Base-by-base conservation (phyloP, 1,140 invertebrate species). In the Pteromalus puparum region DNA sequence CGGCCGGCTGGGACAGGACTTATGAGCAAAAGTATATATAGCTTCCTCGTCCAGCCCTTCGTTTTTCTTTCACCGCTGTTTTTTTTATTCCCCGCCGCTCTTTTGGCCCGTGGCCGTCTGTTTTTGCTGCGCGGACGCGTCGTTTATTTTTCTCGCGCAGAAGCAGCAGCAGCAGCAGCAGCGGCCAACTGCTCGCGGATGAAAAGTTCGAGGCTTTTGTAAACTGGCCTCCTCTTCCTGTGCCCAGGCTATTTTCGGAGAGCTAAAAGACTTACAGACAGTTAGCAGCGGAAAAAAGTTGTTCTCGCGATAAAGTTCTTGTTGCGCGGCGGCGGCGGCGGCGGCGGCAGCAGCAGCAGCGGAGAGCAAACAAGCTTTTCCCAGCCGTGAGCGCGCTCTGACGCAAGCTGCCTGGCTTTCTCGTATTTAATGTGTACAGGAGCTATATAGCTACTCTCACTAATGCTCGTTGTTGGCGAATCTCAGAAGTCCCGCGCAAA, bases 191-290 rank as follows among this genome's bases (percentile, higher is more conserved):
- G 53, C 38, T 5, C 38, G 6, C 38, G 38, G 28, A 80, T 74
- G 68, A 80, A 84, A 75, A 84, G 76, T 84, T 74, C 61, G 30
- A 84, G 38, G 70, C 68, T 84, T 80, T 74, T 84, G 34, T 80
- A 74, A 84, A 80, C 83, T 75, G 28, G 77, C 15, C 79, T 84
- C 74, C 70, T 75, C 38, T 42, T 9, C 38, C 38, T 9, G 10
- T 48, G 7, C 7, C 21, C 67, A 84, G 80, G 77, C 76, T 84
- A 80, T 84, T 79, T 84, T 67, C 38, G 53, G 48, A 65, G 34
- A 65, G 34, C 53, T 84, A 75, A 83, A 73, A 78, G 82, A 84
- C 77, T 80, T 84, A 80, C 75, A 38, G 12, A 75, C 34, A 75
- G 67, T 74, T 75, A 70, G 13, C 24, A 70, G 28, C 2, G 30